These are phyloP conservation scores for Ctena decussata DNA, from an alignment of 2,888 invertebrate genomes.

Conservation along the genomic window DNA sequence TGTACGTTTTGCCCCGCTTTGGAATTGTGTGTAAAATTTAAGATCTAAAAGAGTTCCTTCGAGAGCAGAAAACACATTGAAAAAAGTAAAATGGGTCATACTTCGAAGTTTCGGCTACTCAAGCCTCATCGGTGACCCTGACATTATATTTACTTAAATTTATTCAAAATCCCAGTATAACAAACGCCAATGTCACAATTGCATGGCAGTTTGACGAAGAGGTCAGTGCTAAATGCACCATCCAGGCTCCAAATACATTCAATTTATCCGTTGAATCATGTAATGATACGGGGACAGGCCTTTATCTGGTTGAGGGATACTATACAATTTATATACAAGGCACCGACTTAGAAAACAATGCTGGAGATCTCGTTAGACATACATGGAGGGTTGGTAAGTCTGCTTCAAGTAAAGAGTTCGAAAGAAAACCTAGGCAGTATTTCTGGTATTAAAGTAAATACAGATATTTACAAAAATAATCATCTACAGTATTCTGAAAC, in stretches of 20 bases:
- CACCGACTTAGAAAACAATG: conserved; percentile 28
- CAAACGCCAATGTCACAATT: conserved; percentile 22
- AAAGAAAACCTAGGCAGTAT: too few relatives aligned
- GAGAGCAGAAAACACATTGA: too few relatives aligned
- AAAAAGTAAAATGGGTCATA: too few relatives aligned
- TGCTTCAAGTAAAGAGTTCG: too few relatives aligned
- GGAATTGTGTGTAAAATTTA: too few relatives aligned
- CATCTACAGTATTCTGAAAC: too few relatives aligned
- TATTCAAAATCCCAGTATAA: neutral
- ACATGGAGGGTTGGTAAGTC: conserved; percentile 17
- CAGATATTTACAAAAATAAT: too few relatives aligned
- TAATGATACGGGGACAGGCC: conserved; percentile 10
- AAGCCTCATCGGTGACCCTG: too few relatives aligned
- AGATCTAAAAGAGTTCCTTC: too few relatives aligned
- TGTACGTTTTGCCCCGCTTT: too few relatives aligned
- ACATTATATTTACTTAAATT: neutral
- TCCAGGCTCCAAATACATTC: neutral
- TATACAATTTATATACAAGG: conserved; percentile 18
- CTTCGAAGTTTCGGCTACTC: too few relatives aligned
- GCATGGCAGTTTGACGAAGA: conserved; percentile 26
- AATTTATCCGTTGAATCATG: neutral
- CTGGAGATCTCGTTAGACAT: neutral
- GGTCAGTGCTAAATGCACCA: conserved; percentile 8
- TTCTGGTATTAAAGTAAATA: too few relatives aligned
- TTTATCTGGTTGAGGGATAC: conserved; percentile 9